Evolutionary conservation across 2,797 vertebrate genomes (phyloP), one percentile per base, ranked within the genome.

Genomic region (Danio albolineatus): DNA sequence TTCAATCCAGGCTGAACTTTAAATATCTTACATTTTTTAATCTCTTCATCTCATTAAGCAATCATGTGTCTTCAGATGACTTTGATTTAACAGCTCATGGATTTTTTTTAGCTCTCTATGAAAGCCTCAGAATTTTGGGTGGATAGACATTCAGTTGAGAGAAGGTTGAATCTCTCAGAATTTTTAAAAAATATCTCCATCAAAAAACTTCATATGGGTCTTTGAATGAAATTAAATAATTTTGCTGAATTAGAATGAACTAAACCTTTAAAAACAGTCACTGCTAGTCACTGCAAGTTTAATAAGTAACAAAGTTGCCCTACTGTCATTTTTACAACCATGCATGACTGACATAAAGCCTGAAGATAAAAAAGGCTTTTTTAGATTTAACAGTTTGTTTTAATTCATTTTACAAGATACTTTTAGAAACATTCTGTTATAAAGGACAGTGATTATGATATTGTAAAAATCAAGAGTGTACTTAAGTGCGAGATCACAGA

Each of bases 301-400:
- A 59, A 73, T 59, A 12, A 73, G 54, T 73, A 59, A 73, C 70
- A n/a, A 43, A 28, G 12, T 7, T 59, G 7, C 39, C 21, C 19
- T n/a, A 13, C 54, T 56, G 17, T 4, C 13, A 46, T 56, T 46
- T 70, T 70, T 46, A 73, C 51, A 59, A 44, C 39, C 70, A 21
- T 43, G 38, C 38, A 7, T 70, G n/a, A 73, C 38, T 46, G 17
- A 21, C 17, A 65, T 43, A 19, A 65, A 21, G 39, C 10, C 17
- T n/a, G 12, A 28, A 3, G 14, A 57, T 54, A 17, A 56, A 56
- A 17, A 56, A 16, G 4, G 6, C 16, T 13, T 13, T 48, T 69
- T 16, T 28, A 7, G 28, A 67, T n/a, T 16, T 49, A 48, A 21
- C 41, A 2, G 36, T 48, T 16, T 1, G 64, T 7, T 8, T 67